These are phyloP conservation scores for Copsychus sechellarum DNA, from an alignment of 2,113 vertebrate species.

Conservation along the genomic window DNA sequence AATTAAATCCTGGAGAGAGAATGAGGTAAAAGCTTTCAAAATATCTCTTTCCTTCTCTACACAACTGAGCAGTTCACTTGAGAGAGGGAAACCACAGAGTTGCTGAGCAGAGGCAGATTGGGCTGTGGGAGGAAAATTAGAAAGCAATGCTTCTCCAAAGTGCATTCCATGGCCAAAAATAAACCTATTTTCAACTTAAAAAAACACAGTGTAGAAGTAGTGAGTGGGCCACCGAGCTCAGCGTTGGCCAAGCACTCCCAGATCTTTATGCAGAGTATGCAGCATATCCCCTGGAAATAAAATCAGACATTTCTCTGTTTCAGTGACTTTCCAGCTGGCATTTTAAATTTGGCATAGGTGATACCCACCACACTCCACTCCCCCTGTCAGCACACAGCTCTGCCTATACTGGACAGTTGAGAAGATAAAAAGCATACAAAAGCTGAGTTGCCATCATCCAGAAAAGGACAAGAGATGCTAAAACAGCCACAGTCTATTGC, in stretches of 20 bases:
- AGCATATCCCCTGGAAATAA: background rate
- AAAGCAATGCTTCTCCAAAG: background rate
- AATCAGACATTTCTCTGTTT: background rate
- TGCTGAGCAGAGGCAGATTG: conserved; percentile 21
- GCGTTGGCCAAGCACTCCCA: background rate
- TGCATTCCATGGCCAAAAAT: background rate
- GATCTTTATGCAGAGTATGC: background rate
- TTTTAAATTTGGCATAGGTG: background rate
- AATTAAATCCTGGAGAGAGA: background rate
- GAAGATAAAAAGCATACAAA: background rate
- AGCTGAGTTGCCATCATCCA: background rate
- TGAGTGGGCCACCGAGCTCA: background rate
- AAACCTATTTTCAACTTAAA: background rate
- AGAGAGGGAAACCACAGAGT: background rate
- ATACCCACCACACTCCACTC: background rate
- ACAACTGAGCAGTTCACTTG: background rate
- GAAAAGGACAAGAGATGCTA: background rate
- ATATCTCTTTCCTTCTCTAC: background rate
- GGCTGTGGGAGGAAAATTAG: conserved; percentile 15
- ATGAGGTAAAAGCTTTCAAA: background rate
- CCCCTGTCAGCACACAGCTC: background rate
- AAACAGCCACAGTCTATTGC: background rate
- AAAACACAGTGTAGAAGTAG: background rate
- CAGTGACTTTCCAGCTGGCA: background rate
- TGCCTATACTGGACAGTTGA: background rate